Conservation (phyloP, 1,140 invertebrate species). For the Tachypleus tridentatus region DNA sequence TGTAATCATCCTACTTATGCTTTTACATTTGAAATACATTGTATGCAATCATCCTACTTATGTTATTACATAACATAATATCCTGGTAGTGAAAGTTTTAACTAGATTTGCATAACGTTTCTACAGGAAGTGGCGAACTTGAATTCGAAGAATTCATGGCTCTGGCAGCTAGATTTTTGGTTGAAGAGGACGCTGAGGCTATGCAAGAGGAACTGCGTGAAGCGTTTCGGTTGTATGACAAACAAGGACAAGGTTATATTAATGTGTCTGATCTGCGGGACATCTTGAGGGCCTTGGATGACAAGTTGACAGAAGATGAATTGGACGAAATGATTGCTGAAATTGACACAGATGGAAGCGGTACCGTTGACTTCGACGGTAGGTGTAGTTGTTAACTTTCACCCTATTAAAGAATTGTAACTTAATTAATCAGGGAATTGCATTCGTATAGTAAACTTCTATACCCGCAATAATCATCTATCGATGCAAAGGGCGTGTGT, state of each 20-base stretch:
- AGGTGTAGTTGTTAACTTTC: conserved; percentile 24
- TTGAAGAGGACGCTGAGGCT: conserved; percentile 86
- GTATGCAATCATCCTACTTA: no score
- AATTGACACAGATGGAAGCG: conserved; percentile 88
- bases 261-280: conserved; percentile 80
- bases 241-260: conserved; percentile 82
- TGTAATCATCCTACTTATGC: no score
- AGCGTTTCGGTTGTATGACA: conserved; percentile 74
- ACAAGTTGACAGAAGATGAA: conserved; percentile 80
- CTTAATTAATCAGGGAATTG: not conserved
- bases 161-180: conserved; percentile 83
- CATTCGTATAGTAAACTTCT: conserved; percentile 3
- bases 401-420: conserved; percentile 8
- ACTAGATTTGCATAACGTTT: no score
- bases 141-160: conserved; percentile 92
- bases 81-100: no score
- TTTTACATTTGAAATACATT: no score
- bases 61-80: no score
- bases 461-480: not conserved
- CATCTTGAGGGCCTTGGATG: conserved; percentile 81
- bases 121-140: conserved; percentile 73
- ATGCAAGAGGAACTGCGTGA: conserved; percentile 87
- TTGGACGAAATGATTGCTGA: conserved; percentile 92
- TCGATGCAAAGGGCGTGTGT: not conserved
- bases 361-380: conserved; percentile 71